Percentiles rank a stretch among this genome's conserved stretches.
These are phyloP conservation scores for Parelbella ahira DNA, from an alignment of 2,888 invertebrate genomes.

Conservation along the genomic window DNA sequence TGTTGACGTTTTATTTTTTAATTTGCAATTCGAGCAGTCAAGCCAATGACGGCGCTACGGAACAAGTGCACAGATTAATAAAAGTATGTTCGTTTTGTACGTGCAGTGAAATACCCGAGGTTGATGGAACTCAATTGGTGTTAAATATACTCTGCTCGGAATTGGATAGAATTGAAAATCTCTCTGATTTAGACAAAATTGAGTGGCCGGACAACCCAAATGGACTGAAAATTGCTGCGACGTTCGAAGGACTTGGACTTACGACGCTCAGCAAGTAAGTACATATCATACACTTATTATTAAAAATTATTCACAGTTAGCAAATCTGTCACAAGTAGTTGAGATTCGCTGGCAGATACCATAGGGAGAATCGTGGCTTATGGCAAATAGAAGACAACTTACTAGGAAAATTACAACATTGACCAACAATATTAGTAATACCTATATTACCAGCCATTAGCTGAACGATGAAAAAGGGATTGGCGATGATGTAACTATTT, in stretches of 20 bases:
- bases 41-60: slow-evolving; percentile 37
- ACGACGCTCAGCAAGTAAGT: slow-evolving; percentile 71
- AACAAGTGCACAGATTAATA: slow-evolving; percentile 45
- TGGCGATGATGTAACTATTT: slow-evolving; percentile 8
- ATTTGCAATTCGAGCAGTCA: slow-evolving; percentile 46
- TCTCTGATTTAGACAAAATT: slow-evolving; percentile 66
- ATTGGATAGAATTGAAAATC: slow-evolving; percentile 54
- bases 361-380: too few relatives aligned
- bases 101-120: slow-evolving; percentile 70
- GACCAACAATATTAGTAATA: too few relatives aligned
- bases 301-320: slow-evolving; percentile 11
- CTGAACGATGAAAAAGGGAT: slow-evolving; percentile 7
- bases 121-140: slow-evolving; percentile 62
- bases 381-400: too few relatives aligned
- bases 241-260: slow-evolving; percentile 64
- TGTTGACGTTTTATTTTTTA: slow-evolving; percentile 51
- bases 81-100: slow-evolving; percentile 66
- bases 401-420: too few relatives aligned
- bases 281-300: too few relatives aligned
- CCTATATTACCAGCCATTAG: too few relatives aligned
- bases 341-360: too few relatives aligned
- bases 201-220: slow-evolving; percentile 69
- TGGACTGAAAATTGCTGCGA: slow-evolving; percentile 64
- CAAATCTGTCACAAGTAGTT: slow-evolving; percentile 6
- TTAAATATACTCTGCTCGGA: slow-evolving; percentile 70